Percentiles rank a stretch among this genome's conserved stretches.
These are phyloP conservation scores for Lampris megalopsis DNA, from an alignment of 2,113 vertebrate genomes.

Conservation along the genomic window DNA sequence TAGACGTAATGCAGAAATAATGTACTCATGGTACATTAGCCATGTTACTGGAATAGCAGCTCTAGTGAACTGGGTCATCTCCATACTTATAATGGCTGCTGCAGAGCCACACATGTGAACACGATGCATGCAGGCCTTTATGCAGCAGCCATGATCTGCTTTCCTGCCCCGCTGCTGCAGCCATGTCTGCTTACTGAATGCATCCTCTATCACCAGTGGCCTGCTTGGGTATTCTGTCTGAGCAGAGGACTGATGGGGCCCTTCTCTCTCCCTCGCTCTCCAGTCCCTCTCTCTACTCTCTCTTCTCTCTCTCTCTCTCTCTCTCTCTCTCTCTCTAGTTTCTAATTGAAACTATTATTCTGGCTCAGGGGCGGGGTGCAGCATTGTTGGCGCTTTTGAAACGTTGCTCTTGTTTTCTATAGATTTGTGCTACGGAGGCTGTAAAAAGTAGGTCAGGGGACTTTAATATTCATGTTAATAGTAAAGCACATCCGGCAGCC, in stretches of 20 bases:
- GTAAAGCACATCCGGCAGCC: constrained; percentile 31
- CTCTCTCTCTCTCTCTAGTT: constrained; percentile 5
- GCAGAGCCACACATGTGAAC: constrained; percentile 2
- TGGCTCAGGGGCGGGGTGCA: constrained; percentile 20
- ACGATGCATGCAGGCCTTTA: too few relatives aligned
- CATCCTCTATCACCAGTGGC: constrained; percentile 34
- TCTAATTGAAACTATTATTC: constrained; percentile 5
- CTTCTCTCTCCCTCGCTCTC: constrained; percentile 7
- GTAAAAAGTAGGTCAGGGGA: constrained; percentile 52
- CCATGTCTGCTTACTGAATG: constrained; percentile 14
- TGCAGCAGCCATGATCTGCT: constrained; percentile 4
- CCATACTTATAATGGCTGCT: neutral
- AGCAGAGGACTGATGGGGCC: constrained; percentile 17
- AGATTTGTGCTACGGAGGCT: constrained; percentile 16
- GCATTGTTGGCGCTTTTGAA: constrained; percentile 40
- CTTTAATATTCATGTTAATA: constrained; percentile 54
- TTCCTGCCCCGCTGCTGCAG: neutral
- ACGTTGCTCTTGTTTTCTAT: constrained; percentile 42
- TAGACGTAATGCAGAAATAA: neutral
- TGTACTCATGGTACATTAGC: constrained; percentile 23
- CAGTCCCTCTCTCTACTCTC: neutral
- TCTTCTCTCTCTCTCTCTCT: neutral
- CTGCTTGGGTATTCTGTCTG: constrained; percentile 28
- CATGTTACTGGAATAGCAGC: neutral
- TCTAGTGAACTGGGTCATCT: neutral